Conservation (phyloP, 2,797 vertebrate genomes). For the Sebastes jordani region DNA sequence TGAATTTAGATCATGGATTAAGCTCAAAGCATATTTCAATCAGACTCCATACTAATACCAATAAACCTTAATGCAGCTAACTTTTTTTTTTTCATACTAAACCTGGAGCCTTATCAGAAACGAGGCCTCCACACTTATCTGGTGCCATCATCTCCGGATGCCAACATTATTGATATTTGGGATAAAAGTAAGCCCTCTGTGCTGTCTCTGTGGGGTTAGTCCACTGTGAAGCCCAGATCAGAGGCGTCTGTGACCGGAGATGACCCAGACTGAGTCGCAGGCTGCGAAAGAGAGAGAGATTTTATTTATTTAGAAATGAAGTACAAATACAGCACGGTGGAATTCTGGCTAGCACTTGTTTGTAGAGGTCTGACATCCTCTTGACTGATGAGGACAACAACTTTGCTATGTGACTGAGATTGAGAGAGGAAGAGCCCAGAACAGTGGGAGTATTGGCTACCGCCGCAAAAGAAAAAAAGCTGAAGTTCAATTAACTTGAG, state of each 20-base stretch:
- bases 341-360: slow-evolving; percentile 4
- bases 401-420: slow-evolving; percentile 21
- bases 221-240: slow-evolving; percentile 63
- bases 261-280: slow-evolving; percentile 31
- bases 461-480: slow-evolving; percentile 39
- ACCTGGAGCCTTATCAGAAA: slow-evolving; percentile 50
- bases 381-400: slow-evolving; percentile 37
- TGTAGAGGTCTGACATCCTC: slow-evolving; percentile 14
- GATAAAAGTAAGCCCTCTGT: slow-evolving; percentile 54
- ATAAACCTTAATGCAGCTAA: background rate
- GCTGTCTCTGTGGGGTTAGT: slow-evolving; percentile 38
- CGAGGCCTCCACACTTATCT: slow-evolving; percentile 25
- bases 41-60: background rate
- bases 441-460: slow-evolving; percentile 25
- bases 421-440: slow-evolving; percentile 5
- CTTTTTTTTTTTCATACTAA: background rate
- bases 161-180: slow-evolving; percentile 61
- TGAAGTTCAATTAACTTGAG: slow-evolving; percentile 61
- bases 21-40: background rate
- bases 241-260: slow-evolving; percentile 35
- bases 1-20: background rate
- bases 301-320: slow-evolving; percentile 27
- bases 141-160: slow-evolving; percentile 35
- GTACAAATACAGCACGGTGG: background rate
- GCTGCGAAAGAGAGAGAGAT: slow-evolving; percentile 11